phyloP scores from a whole-genome alignment of 2,113 vertebrate genomes.

The Herpailurus yagouaroundi region DNA sequence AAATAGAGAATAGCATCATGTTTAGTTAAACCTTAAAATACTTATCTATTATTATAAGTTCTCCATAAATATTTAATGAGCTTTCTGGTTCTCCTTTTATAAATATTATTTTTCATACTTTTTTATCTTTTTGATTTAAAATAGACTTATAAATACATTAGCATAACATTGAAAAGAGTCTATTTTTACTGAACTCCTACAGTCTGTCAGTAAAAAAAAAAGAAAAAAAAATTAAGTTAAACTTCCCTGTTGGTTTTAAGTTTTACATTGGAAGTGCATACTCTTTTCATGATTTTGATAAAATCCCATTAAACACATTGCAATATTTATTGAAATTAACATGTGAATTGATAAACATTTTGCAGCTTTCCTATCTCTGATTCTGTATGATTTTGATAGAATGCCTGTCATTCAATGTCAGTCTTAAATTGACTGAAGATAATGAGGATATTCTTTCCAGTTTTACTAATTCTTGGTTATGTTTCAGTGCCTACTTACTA shows the following conservation, averaged over 20 bases:
- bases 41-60: not conserved
- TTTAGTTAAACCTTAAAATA: slow-evolving; percentile 34
- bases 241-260: not conserved
- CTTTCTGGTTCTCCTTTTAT: not conserved
- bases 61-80: not conserved
- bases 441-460: not conserved
- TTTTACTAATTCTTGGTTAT: not conserved
- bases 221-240: not conserved
- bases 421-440: not conserved
- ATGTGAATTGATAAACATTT: not conserved
- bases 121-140: slow-evolving; percentile 56
- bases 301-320: not conserved
- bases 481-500: not conserved
- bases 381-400: not conserved
- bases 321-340: slow-evolving; percentile 13
- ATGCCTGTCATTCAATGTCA: not conserved
- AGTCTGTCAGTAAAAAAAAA: not conserved
- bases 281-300: not conserved
- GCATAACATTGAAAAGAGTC: not conserved
- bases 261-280: not conserved
- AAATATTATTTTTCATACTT: not conserved
- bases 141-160: slow-evolving; percentile 27
- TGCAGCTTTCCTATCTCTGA: not conserved
- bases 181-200: slow-evolving; percentile 23
- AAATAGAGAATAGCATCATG: not conserved